Evolutionary conservation across 2,113 vertebrate species (phyloP), one percentile per base, ranked within the genome.

Genomic region (Thryonomys swinderianus): DNA sequence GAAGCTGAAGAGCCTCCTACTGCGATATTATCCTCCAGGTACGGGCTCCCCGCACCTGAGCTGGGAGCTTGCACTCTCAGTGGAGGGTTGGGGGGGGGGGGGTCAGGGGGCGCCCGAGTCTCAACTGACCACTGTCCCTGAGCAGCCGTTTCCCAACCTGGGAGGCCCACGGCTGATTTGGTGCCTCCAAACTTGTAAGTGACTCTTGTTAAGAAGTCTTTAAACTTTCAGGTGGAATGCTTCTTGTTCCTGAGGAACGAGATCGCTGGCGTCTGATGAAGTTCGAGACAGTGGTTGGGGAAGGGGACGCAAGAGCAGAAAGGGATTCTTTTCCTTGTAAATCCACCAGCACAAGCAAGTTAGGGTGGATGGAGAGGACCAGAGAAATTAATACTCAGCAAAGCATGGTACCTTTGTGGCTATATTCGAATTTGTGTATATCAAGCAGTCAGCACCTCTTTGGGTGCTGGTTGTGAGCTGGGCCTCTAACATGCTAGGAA

Each of bases 11-110:
- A 98, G 99, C 86, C 98, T 99, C 81, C 97, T 99, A 81, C 98
- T 99, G 11, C 98, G 99, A 55, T 99, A 99, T 98, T 99, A 99
- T 94, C 99, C 99, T 1, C 99, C 99, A 98, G 99, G 99, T 99
- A 98, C 97, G 30, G 66, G 93, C 4, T 73, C 37, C 5, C 4
- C 18, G 45, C 48, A 3, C 14, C 10, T 34, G n/a, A 0, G 4
- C 12, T 30, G 53, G 6, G 59, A 32, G 1, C 8, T 66, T 51
- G n/a, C 48, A 1, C 79, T 4, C 34, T 55, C 40, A 1, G 53
- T 4, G 88, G 14, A 48, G 18, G 30, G 85, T 18, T 23, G n/a
- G 55, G 81, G 17, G 2, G 6, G 67, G 1, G 74, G 32, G 53
- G 23, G 7, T 42, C 11, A 13, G 79, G 37, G 37, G 11, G 37